Percentiles rank a stretch among this genome's conserved stretches.
Evolutionary conservation across 2,113 vertebrate species (phyloP).

Genomic region (Salvelinus fontinalis): DNA sequence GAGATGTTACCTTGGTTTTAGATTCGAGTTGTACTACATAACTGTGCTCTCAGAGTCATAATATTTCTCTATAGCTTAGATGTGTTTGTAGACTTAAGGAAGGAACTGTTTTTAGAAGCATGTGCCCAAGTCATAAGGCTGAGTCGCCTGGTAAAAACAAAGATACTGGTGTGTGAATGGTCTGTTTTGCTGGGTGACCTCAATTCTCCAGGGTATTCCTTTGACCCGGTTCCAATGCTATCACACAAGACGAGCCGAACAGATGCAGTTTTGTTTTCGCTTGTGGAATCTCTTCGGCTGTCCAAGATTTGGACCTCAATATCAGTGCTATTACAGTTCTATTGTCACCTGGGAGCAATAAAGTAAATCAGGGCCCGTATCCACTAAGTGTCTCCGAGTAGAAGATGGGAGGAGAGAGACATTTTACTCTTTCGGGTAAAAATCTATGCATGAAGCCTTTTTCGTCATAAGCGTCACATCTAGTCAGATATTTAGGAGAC

Average conservation of each 20-base stretch:
- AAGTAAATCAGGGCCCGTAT: no score
- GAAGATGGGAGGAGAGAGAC: no score
- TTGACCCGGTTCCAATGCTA: neutral
- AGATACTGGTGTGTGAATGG: no score
- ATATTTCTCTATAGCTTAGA: neutral
- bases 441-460: no score
- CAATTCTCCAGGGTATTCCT: neutral
- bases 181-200: neutral
- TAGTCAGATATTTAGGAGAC: no score
- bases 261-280: neutral
- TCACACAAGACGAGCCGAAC: neutral
- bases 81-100: neutral
- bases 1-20: neutral
- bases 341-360: no score
- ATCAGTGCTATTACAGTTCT: neutral
- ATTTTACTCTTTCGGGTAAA: no score
- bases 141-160: neutral
- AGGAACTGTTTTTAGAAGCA: slow-evolving; percentile 8
- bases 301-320: neutral
- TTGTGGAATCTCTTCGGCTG: neutral
- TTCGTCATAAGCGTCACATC: no score
- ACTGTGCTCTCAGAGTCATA: neutral
- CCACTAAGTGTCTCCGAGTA: no score
- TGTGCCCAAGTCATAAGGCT: neutral
- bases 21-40: no score